Conservation (phyloP, 2,797 vertebrate species). For the Ctenopoma kingsleyae region DNA sequence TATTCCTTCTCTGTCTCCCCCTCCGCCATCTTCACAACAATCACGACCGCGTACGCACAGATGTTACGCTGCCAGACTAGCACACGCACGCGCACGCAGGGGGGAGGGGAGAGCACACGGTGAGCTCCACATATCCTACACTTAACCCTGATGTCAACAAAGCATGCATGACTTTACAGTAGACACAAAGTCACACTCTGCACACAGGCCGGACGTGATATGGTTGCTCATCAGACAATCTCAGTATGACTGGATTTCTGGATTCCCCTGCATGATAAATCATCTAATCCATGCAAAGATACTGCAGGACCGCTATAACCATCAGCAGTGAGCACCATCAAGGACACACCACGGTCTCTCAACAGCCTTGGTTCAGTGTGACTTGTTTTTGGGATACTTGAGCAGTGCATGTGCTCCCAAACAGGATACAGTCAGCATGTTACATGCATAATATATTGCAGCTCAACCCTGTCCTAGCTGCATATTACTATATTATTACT, state of each 20-base stretch:
- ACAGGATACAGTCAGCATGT: background rate
- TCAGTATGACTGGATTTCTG: background rate
- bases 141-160: slow-evolving; percentile 63
- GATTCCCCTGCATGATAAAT: background rate
- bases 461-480: no score
- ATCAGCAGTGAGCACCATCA: slow-evolving; percentile 5
- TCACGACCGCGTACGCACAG: slow-evolving; percentile 95
- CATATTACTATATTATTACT: background rate
- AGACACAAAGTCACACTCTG: slow-evolving; percentile 29
- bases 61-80: slow-evolving; percentile 81
- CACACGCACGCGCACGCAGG: slow-evolving; percentile 83
- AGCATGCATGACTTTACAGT: slow-evolving; percentile 57
- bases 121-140: slow-evolving; percentile 34
- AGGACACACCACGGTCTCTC: background rate
- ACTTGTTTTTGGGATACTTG: slow-evolving; percentile 9
- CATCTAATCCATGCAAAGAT: background rate
- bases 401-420: background rate
- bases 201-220: background rate
- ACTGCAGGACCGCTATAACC: slow-evolving; percentile 19
- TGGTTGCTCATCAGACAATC: slow-evolving; percentile 6
- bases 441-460: no score
- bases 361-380: slow-evolving; percentile 7
- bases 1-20: slow-evolving; percentile 96
- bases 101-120: slow-evolving; percentile 49
- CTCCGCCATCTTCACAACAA: slow-evolving; percentile 99